Evolutionary conservation across 2,888 invertebrate species (phyloP).

Genomic region (Bursaphelenchus okinawaensis): DNA sequence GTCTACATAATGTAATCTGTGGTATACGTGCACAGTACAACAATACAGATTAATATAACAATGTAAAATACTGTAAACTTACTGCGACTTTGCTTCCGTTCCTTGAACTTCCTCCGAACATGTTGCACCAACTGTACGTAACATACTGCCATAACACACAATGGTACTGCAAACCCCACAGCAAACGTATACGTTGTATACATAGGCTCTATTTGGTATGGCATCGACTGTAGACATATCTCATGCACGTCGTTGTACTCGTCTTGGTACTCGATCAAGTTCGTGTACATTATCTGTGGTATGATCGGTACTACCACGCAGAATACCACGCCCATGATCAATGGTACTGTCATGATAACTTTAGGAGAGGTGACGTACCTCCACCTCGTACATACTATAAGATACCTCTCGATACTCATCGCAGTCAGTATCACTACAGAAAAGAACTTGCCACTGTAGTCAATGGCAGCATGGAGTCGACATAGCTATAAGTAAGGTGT

Average conservation of each 20-base stretch:
- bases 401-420: slow-evolving; percentile 47
- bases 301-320: slow-evolving; percentile 34
- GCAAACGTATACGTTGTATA: slow-evolving; percentile 45
- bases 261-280: not conserved
- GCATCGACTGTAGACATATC: slow-evolving; percentile 21
- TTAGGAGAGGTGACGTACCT: slow-evolving; percentile 31
- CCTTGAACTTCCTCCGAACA: slow-evolving; percentile 40
- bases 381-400: slow-evolving; percentile 46
- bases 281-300: slow-evolving; percentile 32
- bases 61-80: not conserved
- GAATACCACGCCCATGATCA: slow-evolving; percentile 31
- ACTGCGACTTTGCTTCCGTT: slow-evolving; percentile 17
- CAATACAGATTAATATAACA: too few species aligned
- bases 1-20: not conserved
- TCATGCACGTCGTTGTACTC: slow-evolving; percentile 1
- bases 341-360: slow-evolving; percentile 35
- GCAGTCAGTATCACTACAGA: slow-evolving; percentile 44
- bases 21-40: too few species aligned
- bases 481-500: slow-evolving; percentile 39
- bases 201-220: slow-evolving; percentile 16
- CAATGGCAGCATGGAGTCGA: slow-evolving; percentile 36
- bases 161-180: slow-evolving; percentile 37
- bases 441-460: slow-evolving; percentile 45
- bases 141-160: slow-evolving; percentile 44
- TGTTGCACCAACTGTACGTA: slow-evolving; percentile 47